Base-by-base conservation (phyloP, 92 coral and sea anemone species). In the Palythoa grandiflora region DNA sequence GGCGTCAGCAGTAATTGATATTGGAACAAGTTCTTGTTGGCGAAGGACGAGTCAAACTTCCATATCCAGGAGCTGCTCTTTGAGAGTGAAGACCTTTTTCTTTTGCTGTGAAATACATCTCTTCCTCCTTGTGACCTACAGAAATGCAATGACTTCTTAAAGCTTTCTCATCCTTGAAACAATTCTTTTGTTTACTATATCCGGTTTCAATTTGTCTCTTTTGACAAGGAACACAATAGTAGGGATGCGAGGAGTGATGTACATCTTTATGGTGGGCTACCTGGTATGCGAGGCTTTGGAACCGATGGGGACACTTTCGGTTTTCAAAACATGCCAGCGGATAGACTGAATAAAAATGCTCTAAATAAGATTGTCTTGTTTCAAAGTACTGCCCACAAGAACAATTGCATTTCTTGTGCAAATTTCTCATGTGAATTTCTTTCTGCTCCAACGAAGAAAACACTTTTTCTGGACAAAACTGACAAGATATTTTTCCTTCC, bases 381-480 rank as follows among this genome's bases (percentile, higher is more conserved):
- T 87, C 87, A 71, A 97, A 97, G 66, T 95, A 97, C 83, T 90
- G 84, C 35, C 93, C 98, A 38, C 99, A 97, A n/a, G 98, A 94
- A 53, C 99, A 97, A 61, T 97, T 97, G 70, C 99, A 97, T 79
- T 97, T 97, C 89, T 97, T 97, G 89, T 97, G 99, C 37, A 95
- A 91, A 83, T 95, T 91, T 75, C 93, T 92, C 99, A 97, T 97
- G 87, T 97, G 99, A 39, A 93, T 93, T 47, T 97, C 99, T 28
- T 79, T 87, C 65, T 97, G 99, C 37, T 92, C 96, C 63, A 79
- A 21, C 12, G 97, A 92, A 28, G 95, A 48, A 90, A 97, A 97
- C 52, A 73, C 79, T 80, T 93, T 97, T 16, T 79, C 94, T 0
- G 99, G 98, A 65, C 99, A 97, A 89, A 97, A 97, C 87, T 97